Conservation (phyloP, 2,888 invertebrate species). For the Cantharis flavilabris region DNA sequence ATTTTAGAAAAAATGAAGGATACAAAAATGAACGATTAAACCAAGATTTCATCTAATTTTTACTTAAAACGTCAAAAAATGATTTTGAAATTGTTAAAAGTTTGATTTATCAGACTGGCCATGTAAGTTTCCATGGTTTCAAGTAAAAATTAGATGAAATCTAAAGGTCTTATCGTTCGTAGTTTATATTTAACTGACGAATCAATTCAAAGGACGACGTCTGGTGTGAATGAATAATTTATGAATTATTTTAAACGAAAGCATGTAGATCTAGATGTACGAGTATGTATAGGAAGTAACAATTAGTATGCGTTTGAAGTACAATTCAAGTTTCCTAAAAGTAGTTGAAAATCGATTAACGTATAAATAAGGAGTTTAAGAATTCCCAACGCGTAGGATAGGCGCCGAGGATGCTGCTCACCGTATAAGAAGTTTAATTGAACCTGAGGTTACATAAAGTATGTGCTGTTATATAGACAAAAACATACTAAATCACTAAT, state of each 20-base stretch:
- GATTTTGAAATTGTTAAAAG: too few relatives aligned
- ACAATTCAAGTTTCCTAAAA: constrained; percentile 35
- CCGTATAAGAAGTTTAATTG: constrained; percentile 17
- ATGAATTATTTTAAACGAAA: background rate
- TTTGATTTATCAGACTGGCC: too few relatives aligned
- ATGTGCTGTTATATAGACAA: constrained; percentile 33
- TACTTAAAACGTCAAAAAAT: too few relatives aligned
- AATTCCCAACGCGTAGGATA: constrained; percentile 38
- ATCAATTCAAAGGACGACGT: background rate
- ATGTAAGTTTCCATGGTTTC: too few relatives aligned
- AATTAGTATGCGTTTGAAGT: constrained; percentile 20
- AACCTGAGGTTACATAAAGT: constrained; percentile 16
- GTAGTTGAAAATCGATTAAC: constrained; percentile 44
- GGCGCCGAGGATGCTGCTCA: constrained; percentile 37
- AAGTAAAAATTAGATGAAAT: too few relatives aligned
- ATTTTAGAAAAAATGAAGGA: too few relatives aligned
- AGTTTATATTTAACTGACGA: too few relatives aligned
- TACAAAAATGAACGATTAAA: too few relatives aligned
- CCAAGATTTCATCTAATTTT: too few relatives aligned
- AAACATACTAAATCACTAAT: constrained; percentile 41
- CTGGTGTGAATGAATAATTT: background rate
- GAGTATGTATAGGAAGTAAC: constrained; percentile 9
- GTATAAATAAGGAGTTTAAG: constrained; percentile 29
- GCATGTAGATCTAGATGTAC: constrained; percentile 1
- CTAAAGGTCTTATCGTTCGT: too few relatives aligned